Evolutionary conservation across 2,113 vertebrate species (phyloP), one percentile per base, ranked within the genome.

Genomic region (Tiliqua scincoides): DNA sequence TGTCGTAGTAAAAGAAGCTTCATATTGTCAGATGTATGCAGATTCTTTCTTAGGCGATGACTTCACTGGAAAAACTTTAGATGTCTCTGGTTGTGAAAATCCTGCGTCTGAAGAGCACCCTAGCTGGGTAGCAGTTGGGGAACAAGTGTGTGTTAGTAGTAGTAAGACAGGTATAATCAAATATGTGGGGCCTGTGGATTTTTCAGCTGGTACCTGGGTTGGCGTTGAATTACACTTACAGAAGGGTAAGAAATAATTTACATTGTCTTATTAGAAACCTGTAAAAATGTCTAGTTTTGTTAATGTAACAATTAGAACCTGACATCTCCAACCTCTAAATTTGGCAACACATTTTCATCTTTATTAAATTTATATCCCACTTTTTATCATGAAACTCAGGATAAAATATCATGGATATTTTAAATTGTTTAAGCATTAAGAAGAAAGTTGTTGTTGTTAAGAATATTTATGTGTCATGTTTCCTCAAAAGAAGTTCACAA

Each of bases 121-220:
- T 0, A 93, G 95, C 87, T 97, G 96, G 95, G 95, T 97, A 94
- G 94, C 96, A 0, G 92, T 97, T 5, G 97, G 97, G 0, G 96
- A 97, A 77, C 95, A 96, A 87, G 96, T 98, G 87, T 98, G 95
- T 91, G 95, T 97, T 92, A 97, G 97, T 80, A 97, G 91, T 83
- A 94, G 95, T 88, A 97, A 96, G 86, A 95, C 91, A 82, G 96
- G 97, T 81, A 96, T 89, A 0, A 94, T 97, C 86, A 96, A 97
- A 93, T 98, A 97, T 0, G 65, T 97, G 62, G 97, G 97, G 85
- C 96, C 96, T 0, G 96, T 97, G 87, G 98, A 97, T 95, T 98
- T 99, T 88, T 97, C 97, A 25, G 90, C 96, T 93, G 97, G 97
- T 48, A 94, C 97, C 90, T 98, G 97, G 97, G 95, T 98, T 83